Conservation (phyloP, 2,888 invertebrate species). For the Agrypnus murinus region DNA sequence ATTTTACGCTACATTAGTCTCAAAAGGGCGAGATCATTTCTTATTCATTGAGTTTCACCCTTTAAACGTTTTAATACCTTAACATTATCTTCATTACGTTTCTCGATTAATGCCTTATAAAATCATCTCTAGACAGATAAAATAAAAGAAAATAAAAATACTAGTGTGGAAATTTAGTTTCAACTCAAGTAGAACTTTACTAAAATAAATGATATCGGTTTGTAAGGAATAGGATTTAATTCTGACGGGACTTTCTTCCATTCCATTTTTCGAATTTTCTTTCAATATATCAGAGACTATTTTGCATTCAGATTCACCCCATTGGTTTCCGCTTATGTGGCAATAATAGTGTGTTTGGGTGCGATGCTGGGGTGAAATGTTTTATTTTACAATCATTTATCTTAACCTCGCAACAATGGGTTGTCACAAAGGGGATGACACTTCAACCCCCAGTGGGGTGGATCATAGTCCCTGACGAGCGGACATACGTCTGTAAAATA, state of each 20-base stretch:
- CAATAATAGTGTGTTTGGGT: constrained; percentile 65
- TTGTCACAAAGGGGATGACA: constrained; percentile 70
- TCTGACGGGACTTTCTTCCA: neutral
- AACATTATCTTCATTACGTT: too few relatives aligned
- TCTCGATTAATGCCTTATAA: too few relatives aligned
- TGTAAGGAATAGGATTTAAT: neutral
- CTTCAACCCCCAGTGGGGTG: constrained; percentile 61
- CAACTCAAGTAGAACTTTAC: neutral
- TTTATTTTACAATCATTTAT: constrained; percentile 71
- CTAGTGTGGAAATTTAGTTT: too few relatives aligned
- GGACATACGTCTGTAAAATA: constrained; percentile 61
- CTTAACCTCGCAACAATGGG: constrained; percentile 70
- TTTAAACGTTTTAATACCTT: too few relatives aligned
- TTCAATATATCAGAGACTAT: constrained; percentile 27
- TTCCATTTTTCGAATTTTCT: constrained; percentile 20
- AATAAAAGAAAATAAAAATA: too few relatives aligned
- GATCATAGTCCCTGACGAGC: constrained; percentile 41
- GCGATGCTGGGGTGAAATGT: constrained; percentile 62
- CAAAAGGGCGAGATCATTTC: constrained; percentile 20
- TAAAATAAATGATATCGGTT: neutral
- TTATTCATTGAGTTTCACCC: constrained; percentile 8
- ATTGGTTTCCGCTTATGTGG: constrained; percentile 67
- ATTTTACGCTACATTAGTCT: constrained; percentile 38
- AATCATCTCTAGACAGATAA: too few relatives aligned
- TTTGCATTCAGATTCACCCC: constrained; percentile 65